These are phyloP conservation scores for Poecilia wingei DNA, from an alignment of 2,797 vertebrate genomes.

Conservation along the genomic window DNA sequence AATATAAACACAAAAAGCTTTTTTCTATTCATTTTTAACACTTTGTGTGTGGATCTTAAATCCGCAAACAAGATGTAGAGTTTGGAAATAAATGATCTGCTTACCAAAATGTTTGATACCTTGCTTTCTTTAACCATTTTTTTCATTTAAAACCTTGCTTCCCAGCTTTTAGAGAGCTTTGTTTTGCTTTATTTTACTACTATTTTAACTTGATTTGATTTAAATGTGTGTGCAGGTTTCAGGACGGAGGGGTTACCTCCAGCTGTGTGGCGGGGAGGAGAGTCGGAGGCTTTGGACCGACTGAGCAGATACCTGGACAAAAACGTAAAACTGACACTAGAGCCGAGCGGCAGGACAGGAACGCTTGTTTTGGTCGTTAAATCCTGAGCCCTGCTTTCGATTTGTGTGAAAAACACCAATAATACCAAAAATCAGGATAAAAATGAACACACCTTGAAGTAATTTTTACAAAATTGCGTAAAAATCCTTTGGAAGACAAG, in stretches of 20 bases:
- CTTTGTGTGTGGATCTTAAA: too few relatives aligned
- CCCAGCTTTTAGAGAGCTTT: neutral
- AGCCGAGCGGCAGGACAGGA: neutral
- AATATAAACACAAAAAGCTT: too few relatives aligned
- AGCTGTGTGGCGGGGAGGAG: slow-evolving; percentile 92
- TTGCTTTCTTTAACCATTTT: neutral
- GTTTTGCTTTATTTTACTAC: neutral
- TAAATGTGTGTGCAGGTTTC: slow-evolving; percentile 83
- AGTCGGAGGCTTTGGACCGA: slow-evolving; percentile 92
- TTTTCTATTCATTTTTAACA: too few relatives aligned
- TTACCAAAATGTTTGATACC: neutral
- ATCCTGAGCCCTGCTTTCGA: neutral
- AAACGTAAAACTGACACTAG: slow-evolving; percentile 82
- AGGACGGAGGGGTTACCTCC: slow-evolving; percentile 83
- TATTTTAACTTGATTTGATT: neutral
- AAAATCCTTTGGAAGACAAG: neutral
- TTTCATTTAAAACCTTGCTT: neutral
- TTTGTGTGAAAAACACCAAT: neutral
- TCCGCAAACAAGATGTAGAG: too few relatives aligned
- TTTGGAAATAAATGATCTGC: neutral
- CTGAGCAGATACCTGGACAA: slow-evolving; percentile 94
- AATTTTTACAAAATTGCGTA: neutral
- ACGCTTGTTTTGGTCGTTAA: slow-evolving; percentile 4
- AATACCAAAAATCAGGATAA: neutral
- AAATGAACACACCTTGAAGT: neutral